Conservation (phyloP, 2,113 vertebrate species). For the Calonectris borealis region DNA sequence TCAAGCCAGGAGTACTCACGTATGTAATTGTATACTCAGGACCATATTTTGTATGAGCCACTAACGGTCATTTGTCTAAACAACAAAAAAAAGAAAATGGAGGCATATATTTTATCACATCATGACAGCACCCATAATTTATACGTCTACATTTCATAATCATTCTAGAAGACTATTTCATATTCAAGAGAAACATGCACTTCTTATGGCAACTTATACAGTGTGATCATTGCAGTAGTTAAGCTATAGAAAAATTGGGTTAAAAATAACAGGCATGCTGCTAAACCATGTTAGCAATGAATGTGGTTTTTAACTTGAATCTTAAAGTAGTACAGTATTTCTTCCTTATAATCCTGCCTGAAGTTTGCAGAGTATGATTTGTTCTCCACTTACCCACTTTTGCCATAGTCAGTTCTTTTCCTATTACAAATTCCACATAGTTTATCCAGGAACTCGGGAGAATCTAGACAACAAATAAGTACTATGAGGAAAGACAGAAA, state of each 20-base stretch:
- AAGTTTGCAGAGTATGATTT: neutral
- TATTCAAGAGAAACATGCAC: neutral
- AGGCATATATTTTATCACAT: neutral
- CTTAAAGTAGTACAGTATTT: neutral
- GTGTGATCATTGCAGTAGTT: neutral
- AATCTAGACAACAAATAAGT: neutral
- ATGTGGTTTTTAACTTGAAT: neutral
- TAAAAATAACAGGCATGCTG: neutral
- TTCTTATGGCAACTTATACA: neutral
- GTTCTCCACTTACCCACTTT: neutral
- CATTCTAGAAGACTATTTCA: neutral
- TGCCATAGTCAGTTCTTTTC: neutral
- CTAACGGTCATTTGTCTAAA: neutral
- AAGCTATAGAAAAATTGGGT: neutral
- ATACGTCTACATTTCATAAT: neutral
- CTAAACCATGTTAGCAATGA: neutral
- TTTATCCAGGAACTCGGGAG: neutral
- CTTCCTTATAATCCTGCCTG: neutral
- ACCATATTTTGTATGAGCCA: neutral
- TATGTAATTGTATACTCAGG: neutral
- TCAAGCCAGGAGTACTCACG: neutral
- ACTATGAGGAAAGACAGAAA: neutral
- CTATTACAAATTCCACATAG: neutral
- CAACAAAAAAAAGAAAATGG: neutral
- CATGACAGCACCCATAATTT: neutral